Base-by-base conservation (phyloP, 2,797 vertebrate genomes). In the Mycteria americana region DNA sequence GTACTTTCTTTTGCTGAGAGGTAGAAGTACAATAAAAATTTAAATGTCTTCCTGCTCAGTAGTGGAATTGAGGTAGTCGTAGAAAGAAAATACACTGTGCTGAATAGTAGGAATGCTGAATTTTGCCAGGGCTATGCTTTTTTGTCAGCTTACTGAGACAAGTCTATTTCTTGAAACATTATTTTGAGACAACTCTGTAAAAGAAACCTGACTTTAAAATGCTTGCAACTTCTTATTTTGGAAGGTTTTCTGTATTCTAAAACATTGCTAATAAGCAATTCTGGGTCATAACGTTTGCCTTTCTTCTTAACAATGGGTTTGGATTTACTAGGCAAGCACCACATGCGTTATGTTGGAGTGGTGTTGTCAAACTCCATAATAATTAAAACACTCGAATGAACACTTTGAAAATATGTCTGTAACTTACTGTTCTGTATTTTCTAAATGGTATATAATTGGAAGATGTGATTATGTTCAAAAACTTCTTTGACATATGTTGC, bases 31-130 rank as follows among this genome's bases (percentile, higher is more conserved):
- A 97, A 96, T 96, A 95, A 96, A 97, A 97, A 94, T 96, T 94
- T 94, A 96, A 97, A 96, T 95, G 68, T 91, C 65, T 96, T 95
- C 93, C 87, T 96, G 93, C 94, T 95, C 97, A 97, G 95, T 88
- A 75, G 69, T 94, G 53, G 84, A 98, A 96, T 91, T 92, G 88
- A 96, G 91, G 67, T 97, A 88, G 82, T 85, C 93, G 54, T 74
- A 63, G 56, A 60, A 97, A 85, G 68, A 92, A 97, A 96, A 95
- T 89, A 73, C 13, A 45, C 73, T 87, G 70, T 94, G 18, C 45
- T 84, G 46, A 97, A 91, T 95, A 94, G 96, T 93, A 82, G 85
- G 89, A 96, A 88, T 91, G 35, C 73, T 97, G 74, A 69, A 84
- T 94, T 96, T 93, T 96, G 76, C 75, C 78, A 93, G 82, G 22